These are phyloP conservation scores for Harlomillsia oculata DNA, from an alignment of 1,140 invertebrate genomes.

Conservation along the genomic window DNA sequence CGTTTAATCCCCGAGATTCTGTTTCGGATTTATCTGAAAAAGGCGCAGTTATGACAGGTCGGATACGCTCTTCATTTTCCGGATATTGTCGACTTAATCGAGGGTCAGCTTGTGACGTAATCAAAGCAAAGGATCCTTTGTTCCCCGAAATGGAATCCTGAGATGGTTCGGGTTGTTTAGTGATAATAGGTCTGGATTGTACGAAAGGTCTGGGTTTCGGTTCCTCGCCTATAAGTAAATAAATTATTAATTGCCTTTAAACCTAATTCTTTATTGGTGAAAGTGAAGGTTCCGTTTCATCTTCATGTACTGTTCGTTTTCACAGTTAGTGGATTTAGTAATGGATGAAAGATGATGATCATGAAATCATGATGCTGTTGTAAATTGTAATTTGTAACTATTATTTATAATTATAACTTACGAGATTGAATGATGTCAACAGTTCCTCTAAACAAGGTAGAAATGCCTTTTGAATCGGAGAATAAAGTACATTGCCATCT, in stretches of 20 bases:
- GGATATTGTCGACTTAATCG: not conserved
- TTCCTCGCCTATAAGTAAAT: no score
- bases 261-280: not conserved
- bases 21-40: not conserved
- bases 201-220: no score
- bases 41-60: not conserved
- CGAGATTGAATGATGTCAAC: not conserved
- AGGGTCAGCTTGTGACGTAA: no score
- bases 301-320: not conserved
- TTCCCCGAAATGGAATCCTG: conserved; percentile 2
- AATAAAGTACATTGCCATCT: conserved; percentile 12
- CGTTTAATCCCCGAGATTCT: not conserved
- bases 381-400: not conserved
- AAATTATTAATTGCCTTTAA: not conserved
- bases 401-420: not conserved
- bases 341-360: not conserved
- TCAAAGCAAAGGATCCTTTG: no score
- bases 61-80: not conserved
- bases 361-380: not conserved
- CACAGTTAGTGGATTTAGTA: not conserved
- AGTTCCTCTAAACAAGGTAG: conserved; percentile 2
- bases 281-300: not conserved
- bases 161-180: not conserved
- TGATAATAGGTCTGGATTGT: no score
- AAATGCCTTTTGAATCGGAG: not conserved